A percentile compares a stretch with the other conserved stretches of the same genome.
Conservation (phyloP, 1,140 invertebrate species). For the Diabrotica virgifera region DNA sequence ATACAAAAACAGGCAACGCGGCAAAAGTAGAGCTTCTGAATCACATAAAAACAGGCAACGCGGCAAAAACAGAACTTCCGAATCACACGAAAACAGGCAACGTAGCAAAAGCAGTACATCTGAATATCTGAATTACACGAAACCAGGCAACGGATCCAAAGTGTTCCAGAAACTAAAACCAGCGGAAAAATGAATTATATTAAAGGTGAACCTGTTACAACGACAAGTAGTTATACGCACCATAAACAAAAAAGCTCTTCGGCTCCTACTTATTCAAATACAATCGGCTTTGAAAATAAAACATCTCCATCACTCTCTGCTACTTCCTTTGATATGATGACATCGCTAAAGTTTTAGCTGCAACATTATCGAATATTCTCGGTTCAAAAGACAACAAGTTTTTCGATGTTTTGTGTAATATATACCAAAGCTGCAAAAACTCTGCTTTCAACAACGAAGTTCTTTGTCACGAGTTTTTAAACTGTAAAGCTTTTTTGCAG, state of each 20-base stretch:
- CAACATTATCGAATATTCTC: slow-evolving; percentile 30
- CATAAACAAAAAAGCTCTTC: too few relatives aligned
- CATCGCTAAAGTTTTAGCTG: slow-evolving; percentile 32
- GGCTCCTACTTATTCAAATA: too few relatives aligned
- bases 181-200: not conserved
- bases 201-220: not conserved
- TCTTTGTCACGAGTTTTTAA: slow-evolving; percentile 38
- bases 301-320: slow-evolving; percentile 8
- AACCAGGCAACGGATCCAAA: too few relatives aligned
- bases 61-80: too few relatives aligned
- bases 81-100: too few relatives aligned
- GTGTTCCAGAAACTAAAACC: too few relatives aligned
- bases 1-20: too few relatives aligned
- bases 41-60: too few relatives aligned
- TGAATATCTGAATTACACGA: too few relatives aligned
- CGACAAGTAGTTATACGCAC: not conserved
- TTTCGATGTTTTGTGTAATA: slow-evolving; percentile 27
- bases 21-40: too few relatives aligned
- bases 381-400: slow-evolving; percentile 33
- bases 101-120: too few relatives aligned
- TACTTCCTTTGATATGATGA: slow-evolving; percentile 37
- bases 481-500: slow-evolving; percentile 28
- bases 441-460: slow-evolving; percentile 34
- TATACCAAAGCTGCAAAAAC: slow-evolving; percentile 30
- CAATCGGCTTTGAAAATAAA: slow-evolving; percentile 19